Percentiles rank a stretch among this genome's conserved stretches.
Evolutionary conservation across 1,140 invertebrate species (phyloP).

Genomic region (Drosophila teissieri): DNA sequence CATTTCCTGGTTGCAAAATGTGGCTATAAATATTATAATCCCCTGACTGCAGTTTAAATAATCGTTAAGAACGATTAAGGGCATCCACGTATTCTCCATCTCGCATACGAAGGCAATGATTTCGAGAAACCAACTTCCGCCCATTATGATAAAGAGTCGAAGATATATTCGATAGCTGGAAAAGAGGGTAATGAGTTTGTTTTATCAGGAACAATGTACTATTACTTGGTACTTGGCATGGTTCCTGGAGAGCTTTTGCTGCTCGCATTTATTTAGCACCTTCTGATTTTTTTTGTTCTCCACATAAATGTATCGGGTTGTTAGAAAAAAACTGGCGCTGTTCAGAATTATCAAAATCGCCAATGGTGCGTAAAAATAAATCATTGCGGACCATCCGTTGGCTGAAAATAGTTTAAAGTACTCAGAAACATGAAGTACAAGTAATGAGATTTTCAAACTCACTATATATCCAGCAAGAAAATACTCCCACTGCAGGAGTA

Average conservation of each 20-base stretch:
- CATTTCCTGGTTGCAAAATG: conserved; percentile 80
- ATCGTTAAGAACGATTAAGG: conserved; percentile 84
- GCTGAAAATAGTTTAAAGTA: neutral
- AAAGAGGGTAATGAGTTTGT: conserved; percentile 27
- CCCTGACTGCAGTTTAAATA: conserved; percentile 85
- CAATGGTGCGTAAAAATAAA: conserved; percentile 91
- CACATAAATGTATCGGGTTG: conserved; percentile 86
- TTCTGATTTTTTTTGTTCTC: conserved; percentile 82
- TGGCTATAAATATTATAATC: conserved; percentile 86
- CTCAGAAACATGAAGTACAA: neutral
- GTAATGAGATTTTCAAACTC: conserved; percentile 45
- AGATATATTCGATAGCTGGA: conserved; percentile 88
- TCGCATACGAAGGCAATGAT: conserved; percentile 81
- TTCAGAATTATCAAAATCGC: conserved; percentile 88
- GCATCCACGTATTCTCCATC: neutral
- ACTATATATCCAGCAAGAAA: conserved; percentile 86
- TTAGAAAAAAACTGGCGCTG: conserved; percentile 88
- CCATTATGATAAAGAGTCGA: conserved; percentile 90
- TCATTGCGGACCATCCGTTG: conserved; percentile 77
- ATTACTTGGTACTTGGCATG: conserved; percentile 18
- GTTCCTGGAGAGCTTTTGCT: conserved; percentile 14
- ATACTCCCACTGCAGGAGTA: conserved; percentile 85
- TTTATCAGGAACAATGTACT: neutral
- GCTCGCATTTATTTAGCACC: conserved; percentile 3
- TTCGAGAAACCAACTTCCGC: conserved; percentile 89